Evolutionary conservation across 2,888 invertebrate genomes (phyloP).

Genomic region (Hyalella azteca): DNA sequence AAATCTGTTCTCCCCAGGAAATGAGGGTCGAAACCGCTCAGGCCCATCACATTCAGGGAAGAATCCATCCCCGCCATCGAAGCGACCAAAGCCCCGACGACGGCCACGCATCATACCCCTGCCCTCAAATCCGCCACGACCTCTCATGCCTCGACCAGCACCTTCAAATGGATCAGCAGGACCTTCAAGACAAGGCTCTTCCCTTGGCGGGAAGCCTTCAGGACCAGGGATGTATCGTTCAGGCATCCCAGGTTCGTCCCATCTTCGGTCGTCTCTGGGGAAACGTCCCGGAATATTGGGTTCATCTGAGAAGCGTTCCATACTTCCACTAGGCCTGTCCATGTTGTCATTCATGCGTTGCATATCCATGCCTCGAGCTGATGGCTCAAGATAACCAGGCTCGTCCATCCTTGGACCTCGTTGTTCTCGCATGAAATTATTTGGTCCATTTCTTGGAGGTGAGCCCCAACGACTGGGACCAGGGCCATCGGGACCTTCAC

Average conservation of each 20-base stretch:
- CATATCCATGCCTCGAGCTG: neutral
- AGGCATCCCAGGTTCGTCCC: neutral
- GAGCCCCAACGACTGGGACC: neutral
- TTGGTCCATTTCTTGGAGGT: neutral
- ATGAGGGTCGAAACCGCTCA: constrained; percentile 38
- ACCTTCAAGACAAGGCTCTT: neutral
- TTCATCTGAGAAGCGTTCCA: neutral
- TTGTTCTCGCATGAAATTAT: neutral
- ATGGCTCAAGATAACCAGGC: constrained; percentile 42
- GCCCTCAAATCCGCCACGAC: constrained; percentile 45
- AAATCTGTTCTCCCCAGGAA: neutral
- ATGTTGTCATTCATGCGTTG: neutral
- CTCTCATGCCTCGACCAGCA: neutral
- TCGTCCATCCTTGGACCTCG: constrained; percentile 40
- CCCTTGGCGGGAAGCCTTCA: neutral
- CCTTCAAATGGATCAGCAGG: neutral
- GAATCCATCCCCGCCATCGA: constrained; percentile 41
- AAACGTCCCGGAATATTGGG: neutral
- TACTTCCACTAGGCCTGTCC: neutral
- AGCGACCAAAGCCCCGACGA: constrained; percentile 56
- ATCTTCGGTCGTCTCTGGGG: constrained; percentile 6
- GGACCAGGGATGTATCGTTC: neutral
- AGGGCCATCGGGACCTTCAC: neutral
- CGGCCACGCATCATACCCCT: constrained; percentile 64
- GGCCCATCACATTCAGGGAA: constrained; percentile 41